Conservation (phyloP, 2,888 invertebrate species). For the Esperia sulphurella region DNA sequence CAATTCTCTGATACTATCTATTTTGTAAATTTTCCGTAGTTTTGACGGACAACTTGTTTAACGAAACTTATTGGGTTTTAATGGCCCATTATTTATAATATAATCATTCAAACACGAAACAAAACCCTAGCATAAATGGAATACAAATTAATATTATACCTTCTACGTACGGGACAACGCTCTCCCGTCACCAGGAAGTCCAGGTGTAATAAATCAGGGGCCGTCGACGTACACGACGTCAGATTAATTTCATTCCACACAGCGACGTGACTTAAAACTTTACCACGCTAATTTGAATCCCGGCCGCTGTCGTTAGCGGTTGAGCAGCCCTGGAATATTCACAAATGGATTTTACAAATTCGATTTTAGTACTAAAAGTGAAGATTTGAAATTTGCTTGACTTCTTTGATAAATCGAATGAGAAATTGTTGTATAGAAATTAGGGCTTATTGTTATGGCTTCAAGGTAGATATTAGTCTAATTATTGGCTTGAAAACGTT, state of each 20-base stretch:
- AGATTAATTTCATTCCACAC: conserved; percentile 29
- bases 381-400: not conserved
- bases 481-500: too few relatives aligned
- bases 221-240: conserved; percentile 19
- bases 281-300: conserved; percentile 28
- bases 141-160: conserved; percentile 17
- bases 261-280: conserved; percentile 25
- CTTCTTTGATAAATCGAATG: not conserved
- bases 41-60: too few relatives aligned
- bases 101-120: not conserved
- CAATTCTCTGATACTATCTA: too few relatives aligned
- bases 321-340: conserved; percentile 15
- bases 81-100: too few relatives aligned
- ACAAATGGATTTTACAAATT: conserved; percentile 1
- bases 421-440: not conserved
- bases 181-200: conserved; percentile 20
- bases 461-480: not conserved
- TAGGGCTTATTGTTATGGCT: not conserved
- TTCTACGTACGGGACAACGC: conserved; percentile 4
- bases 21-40: too few relatives aligned
- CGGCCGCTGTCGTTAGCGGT: conserved; percentile 20
- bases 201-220: conserved; percentile 35
- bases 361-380: not conserved
- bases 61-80: too few relatives aligned
- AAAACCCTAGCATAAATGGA: not conserved